Percentiles rank a stretch among this genome's conserved stretches.
Evolutionary conservation across 2,888 invertebrate genomes (phyloP).

Genomic region (Campoletis raptor): DNA sequence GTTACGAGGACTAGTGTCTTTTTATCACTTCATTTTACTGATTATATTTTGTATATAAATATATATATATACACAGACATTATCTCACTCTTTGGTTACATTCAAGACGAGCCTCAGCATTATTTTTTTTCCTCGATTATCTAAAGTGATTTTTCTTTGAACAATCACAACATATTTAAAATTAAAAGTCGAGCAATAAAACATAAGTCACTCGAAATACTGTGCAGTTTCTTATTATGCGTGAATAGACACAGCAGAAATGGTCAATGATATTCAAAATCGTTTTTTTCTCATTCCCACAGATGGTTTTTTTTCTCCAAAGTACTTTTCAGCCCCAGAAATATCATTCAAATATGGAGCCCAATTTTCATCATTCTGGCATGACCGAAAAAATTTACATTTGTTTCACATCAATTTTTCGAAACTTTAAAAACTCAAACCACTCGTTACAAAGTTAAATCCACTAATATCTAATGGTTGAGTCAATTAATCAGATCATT

Average conservation of each 20-base stretch:
- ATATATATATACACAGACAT: constrained; percentile 38
- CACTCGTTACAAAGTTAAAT: neutral
- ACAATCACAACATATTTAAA: constrained; percentile 14
- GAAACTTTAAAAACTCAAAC: neutral
- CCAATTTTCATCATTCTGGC: neutral
- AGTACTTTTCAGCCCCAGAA: neutral
- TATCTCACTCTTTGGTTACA: constrained; percentile 48
- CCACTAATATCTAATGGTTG: neutral
- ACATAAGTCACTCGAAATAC: constrained; percentile 58
- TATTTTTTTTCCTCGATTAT: neutral
- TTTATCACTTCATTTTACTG: constrained; percentile 11
- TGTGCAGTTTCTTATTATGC: constrained; percentile 54
- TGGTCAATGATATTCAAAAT: constrained; percentile 1
- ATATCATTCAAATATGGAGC: neutral
- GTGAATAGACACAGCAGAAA: constrained; percentile 23
- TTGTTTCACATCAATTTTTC: neutral
- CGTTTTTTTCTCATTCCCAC: neutral
- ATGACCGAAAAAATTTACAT: neutral
- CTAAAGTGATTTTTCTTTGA: neutral
- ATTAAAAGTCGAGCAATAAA: constrained; percentile 5
- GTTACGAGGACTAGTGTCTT: constrained; percentile 2
- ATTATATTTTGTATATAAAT: constrained; percentile 28
- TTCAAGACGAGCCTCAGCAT: constrained; percentile 15
- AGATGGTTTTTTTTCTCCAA: neutral
- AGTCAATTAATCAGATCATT: neutral